Percentiles rank a stretch among this genome's conserved stretches.
phyloP scores from a whole-genome alignment of 92 coral and sea anemone genomes.

The Siderastrea radians region DNA sequence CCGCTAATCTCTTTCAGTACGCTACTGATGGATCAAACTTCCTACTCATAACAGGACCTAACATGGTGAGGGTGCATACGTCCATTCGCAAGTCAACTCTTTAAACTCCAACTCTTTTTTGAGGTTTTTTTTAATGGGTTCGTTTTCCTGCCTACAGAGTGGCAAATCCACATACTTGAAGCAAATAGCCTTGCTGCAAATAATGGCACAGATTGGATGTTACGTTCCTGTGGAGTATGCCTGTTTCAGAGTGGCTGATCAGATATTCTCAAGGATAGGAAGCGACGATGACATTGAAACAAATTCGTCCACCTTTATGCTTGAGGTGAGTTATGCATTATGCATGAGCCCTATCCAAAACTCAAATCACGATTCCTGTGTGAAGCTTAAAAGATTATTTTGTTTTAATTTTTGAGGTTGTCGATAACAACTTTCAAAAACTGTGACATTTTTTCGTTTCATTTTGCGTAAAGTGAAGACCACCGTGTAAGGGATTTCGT shows the following conservation, averaged over 20 bases:
- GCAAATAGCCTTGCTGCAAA: conserved; percentile 92
- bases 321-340: conserved; percentile 68
- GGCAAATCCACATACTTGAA: conserved; percentile 98
- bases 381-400: too few relatives aligned
- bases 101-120: not conserved
- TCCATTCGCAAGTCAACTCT: not conserved
- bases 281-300: conserved; percentile 99
- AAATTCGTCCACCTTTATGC: conserved; percentile 96
- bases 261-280: conserved; percentile 95
- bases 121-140: not conserved
- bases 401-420: too few relatives aligned
- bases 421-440: too few relatives aligned
- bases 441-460: too few relatives aligned
- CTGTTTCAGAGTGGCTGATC: conserved; percentile 94
- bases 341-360: not conserved
- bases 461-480: too few relatives aligned
- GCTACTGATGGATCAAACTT: conserved; percentile 96
- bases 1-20: conserved; percentile 65
- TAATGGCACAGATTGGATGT: conserved; percentile 99
- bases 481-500: too few relatives aligned
- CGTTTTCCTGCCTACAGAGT: conserved; percentile 62
- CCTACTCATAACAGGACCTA: conserved; percentile 93
- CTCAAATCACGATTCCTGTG: too few relatives aligned
- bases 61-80: conserved; percentile 76
- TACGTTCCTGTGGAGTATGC: conserved; percentile 98